These are phyloP conservation scores for Nebria salina DNA, from an alignment of 2,888 invertebrate species.

Conservation along the genomic window DNA sequence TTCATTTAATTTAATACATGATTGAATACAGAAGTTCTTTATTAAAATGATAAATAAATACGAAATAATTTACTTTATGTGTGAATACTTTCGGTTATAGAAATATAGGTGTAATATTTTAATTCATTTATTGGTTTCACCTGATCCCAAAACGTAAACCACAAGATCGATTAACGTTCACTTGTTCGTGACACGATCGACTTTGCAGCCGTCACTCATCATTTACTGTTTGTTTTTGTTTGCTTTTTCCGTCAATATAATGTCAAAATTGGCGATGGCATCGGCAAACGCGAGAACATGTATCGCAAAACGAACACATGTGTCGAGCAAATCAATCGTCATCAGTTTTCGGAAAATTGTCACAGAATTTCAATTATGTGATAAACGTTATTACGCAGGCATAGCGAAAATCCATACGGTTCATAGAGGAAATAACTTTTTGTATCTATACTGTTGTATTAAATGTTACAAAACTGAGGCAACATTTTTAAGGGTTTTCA, in stretches of 20 bases:
- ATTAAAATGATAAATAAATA: no score
- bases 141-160: not conserved
- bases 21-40: no score
- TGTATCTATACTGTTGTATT: not conserved
- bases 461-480: no score
- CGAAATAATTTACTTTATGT: no score
- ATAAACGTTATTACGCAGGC: not conserved
- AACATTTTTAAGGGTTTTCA: no score
- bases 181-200: slow-evolving; percentile 5
- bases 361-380: not conserved
- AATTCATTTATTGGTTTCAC: not conserved
- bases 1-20: no score
- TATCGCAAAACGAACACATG: not conserved
- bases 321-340: not conserved
- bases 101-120: not conserved
- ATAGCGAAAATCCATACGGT: not conserved
- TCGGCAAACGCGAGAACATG: not conserved
- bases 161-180: slow-evolving; percentile 15
- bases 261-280: slow-evolving; percentile 3
- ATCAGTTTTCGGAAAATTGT: not conserved
- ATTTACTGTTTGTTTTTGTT: slow-evolving; percentile 11
- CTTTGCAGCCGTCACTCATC: slow-evolving; percentile 4
- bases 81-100: no score
- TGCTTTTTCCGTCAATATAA: not conserved
- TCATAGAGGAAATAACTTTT: not conserved